These are phyloP conservation scores for Anseranas semipalmata DNA, from an alignment of 2,113 vertebrate genomes.

Conservation along the genomic window DNA sequence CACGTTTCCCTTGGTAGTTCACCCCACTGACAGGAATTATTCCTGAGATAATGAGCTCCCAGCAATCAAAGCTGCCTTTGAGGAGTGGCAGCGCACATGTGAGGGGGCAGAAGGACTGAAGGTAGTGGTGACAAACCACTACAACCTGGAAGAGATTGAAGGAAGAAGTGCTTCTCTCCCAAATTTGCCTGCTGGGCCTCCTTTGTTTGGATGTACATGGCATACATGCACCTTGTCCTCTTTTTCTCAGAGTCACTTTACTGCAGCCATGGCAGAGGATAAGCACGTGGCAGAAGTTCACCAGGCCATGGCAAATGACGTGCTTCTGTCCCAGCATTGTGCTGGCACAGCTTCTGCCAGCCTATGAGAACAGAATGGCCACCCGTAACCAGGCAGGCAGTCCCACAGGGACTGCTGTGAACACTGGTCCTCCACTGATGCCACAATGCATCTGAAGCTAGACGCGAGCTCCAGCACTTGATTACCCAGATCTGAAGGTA, in stretches of 20 bases:
- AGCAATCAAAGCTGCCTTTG: not conserved
- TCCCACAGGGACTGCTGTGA: not conserved
- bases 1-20: not conserved
- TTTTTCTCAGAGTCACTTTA: not conserved
- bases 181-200: not conserved
- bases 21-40: not conserved
- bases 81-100: not conserved
- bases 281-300: not conserved
- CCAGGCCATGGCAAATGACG: not conserved
- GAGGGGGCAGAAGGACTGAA: not conserved
- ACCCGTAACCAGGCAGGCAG: not conserved
- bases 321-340: not conserved
- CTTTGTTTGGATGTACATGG: not conserved
- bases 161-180: not conserved
- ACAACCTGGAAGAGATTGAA: not conserved
- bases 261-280: not conserved
- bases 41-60: not conserved
- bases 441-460: not conserved
- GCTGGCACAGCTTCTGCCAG: not conserved
- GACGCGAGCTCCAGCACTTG: not conserved
- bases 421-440: not conserved
- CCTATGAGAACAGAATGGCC: not conserved
- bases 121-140: not conserved
- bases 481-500: not conserved
- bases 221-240: not conserved